Evolutionary conservation across 37 sponge, comb jelly and placozoan species (phyloP), one percentile per base, ranked within the genome.

Genomic region (Halisarca cf. caerulea): DNA sequence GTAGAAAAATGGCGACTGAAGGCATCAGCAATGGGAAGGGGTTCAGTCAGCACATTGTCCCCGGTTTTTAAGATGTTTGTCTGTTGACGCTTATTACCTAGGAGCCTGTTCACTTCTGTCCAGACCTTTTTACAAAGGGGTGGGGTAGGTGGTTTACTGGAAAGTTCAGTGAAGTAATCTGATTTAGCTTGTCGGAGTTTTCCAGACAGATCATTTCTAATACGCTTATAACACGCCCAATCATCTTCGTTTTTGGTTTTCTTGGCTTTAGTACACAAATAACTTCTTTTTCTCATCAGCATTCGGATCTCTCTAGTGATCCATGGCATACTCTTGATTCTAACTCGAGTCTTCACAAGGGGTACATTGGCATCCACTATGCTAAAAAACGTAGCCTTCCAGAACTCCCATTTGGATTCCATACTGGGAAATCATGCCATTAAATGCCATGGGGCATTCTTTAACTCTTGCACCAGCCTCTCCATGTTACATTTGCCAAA

Each of bases 401-500:
- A 64, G 28, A 25, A 64, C 66, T 64, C 66, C 57, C 17, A 64
- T 64, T 23, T 64, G 8, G 27, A 15, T 9, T 64, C 66, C 66
- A 64, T 64, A 23, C 23, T n/a, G 8, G 23, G 27, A 64, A 64
- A 64, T 64, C 27, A n/a, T n/a, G n/a, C n/a, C 28, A 64, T 64
- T 14, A 64, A 9, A 8, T 64, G 66, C 66, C 66, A 64, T n/a
- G 66, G 66, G 23, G 66, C 66, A 25, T 18, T 27, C 23, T 64
- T n/a, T 23, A 64, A 7, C 27, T 64, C 18, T 23, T 15, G 23
- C 8, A 64, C 66, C 66, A 64, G 23, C 66, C 23, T 64, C 25
- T 64, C 66, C 18, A 64, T 18, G 28, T 64, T 64, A n/a, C 66
- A 64, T n/a, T 24, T 64, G 23, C 66, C 66, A 64, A 24, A 64